Base-by-base conservation (phyloP, 2,113 vertebrate species). In the Maccullochella peelii region DNA sequence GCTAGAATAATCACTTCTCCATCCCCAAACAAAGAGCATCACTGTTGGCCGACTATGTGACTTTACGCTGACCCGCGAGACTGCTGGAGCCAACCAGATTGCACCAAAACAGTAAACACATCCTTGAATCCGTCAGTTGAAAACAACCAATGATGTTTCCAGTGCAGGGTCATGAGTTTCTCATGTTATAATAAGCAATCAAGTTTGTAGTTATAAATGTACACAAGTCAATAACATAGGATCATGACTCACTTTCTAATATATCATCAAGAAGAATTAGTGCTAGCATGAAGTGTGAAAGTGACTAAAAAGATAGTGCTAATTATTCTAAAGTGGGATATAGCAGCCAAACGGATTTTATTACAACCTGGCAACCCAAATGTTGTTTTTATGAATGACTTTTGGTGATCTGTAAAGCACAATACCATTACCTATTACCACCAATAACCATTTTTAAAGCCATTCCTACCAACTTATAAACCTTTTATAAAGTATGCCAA, bases 401-500 rank as follows among this genome's bases (percentile, higher is more conserved):
- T 75, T 23, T 70, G 10, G 14, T 33, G 42, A 81, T 8, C 62
- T 58, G 0, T 71, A 65, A 73, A 84, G 14, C 55, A 77, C 65
- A 40, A 84, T 63, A n/a, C n/a, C n/a, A n/a, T n/a, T n/a, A n/a
- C n/a, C n/a, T n/a, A n/a, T n/a, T n/a, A n/a, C n/a, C n/a, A n/a
- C n/a, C n/a, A n/a, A n/a, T 25, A 83, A 59, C 0, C 9, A 70
- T 77, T 50, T 44, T 52, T n/a, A 70, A 63, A 79, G 6, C 15
- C 8, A 65, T 47, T 55, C 40, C 61, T 61, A 73, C 47, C 59
- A 58, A 47, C 42, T 25, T 30, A 38, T 73, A 69, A 50, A 82
- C 14, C 1, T 63, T 84, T 74, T 50, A 49, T 25, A 68, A 78
- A 78, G 33, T 76, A 63, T 11, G 25, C 33, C 75, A 36, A 77